Conservation (phyloP, 2,797 vertebrate genomes). For the Sebastes hopkinsi region DNA sequence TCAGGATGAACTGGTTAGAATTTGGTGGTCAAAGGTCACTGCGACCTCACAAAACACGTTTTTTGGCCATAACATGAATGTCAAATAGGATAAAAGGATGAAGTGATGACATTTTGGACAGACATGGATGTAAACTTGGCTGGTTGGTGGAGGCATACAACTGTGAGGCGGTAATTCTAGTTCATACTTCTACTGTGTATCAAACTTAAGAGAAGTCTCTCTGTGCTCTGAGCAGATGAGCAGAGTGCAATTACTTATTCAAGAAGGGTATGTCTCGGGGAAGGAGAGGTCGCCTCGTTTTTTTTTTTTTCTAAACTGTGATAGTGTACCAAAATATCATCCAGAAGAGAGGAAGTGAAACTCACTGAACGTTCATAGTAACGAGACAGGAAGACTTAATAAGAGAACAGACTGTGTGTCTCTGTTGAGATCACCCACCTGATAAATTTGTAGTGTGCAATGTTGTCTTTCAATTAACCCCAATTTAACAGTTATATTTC, state of each 20-base stretch:
- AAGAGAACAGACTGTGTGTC: background rate
- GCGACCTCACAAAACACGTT: too few relatives aligned
- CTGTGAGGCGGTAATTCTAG: background rate
- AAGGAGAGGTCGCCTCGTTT: slow-evolving; percentile 6
- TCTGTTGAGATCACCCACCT: background rate
- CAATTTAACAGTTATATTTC: background rate
- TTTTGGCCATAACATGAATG: too few relatives aligned
- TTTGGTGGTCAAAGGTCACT: too few relatives aligned
- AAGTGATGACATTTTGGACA: background rate
- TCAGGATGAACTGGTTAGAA: too few relatives aligned
- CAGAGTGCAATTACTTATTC: slow-evolving; percentile 36
- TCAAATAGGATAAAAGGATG: background rate
- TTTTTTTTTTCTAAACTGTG: slow-evolving; percentile 20
- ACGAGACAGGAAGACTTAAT: background rate
- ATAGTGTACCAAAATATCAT: slow-evolving; percentile 31
- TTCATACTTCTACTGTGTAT: background rate
- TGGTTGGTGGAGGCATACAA: too few relatives aligned
- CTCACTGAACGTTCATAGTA: background rate
- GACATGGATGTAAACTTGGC: too few relatives aligned
- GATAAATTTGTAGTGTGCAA: background rate
- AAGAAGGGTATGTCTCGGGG: slow-evolving; percentile 4
- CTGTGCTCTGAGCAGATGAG: background rate
- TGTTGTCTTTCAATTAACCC: background rate
- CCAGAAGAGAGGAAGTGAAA: background rate
- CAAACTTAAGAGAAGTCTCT: background rate